Base-by-base conservation (phyloP, 2,888 invertebrate genomes). In the Oscheius sp. region DNA sequence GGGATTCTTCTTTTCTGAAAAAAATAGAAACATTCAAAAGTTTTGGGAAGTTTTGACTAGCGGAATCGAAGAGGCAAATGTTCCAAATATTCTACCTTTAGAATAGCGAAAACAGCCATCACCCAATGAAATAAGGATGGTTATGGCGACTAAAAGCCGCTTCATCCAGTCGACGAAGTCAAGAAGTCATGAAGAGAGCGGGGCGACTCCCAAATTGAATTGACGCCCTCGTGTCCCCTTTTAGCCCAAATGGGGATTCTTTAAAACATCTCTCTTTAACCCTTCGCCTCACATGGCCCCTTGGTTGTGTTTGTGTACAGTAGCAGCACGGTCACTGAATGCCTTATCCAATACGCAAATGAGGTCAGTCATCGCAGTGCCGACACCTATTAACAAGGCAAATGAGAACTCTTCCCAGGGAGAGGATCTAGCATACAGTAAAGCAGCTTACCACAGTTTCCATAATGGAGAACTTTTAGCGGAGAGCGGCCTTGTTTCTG, bases 1-100 rank as follows among this genome's bases (percentile, higher is more conserved):
- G 9, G 84, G 84, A 69, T 84, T 83, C 25, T 76, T 61, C 68
- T 82, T 82, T 56, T 80, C 84, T 84, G 75, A 46, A 81, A 72
- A 16, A 18, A n/a, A n/a, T n/a, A 13, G 43, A 21, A 6, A 3
- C 7, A 13, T 2, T 55, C 23, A 55, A 55, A 55, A 13, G 21
- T 6, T 3, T 5, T 7, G 7, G 56, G n/a, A 3, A 18, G n/a
- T 45, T 45, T 45, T 45, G 9, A 45, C 45, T 45, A 13, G 45
- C 7, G 21, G 21, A 7, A 49, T 18, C n/a, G 21, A 16, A 18
- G 21, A 16, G n/a, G 49, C n/a, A 49, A 6, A 49, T 5, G 21
- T 9, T 49, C 21, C 49, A 16, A 16, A 13, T 9, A 16, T 6
- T 29, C 29, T 61, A 61, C 61, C 61, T 61, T 61, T 61, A 23